Evolutionary conservation across 2,888 invertebrate species (phyloP), one percentile per base, ranked within the genome.

Genomic region (Tenthredo distinguenda): DNA sequence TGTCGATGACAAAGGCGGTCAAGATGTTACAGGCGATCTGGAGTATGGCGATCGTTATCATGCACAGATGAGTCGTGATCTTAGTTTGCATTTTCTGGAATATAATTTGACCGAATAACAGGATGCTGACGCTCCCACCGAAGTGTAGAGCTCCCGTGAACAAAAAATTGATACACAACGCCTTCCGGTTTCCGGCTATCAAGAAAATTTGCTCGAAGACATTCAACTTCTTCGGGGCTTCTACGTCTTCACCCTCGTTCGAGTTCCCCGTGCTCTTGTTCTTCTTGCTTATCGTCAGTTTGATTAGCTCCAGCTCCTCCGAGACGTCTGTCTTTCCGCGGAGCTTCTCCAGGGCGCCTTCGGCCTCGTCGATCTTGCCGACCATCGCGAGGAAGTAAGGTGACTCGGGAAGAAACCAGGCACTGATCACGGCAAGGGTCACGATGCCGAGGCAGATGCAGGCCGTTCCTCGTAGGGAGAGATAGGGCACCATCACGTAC

Each of bases 321-420:
- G 94, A 94, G 88, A 96, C 95, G 85, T 94, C 93, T 6, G 91
- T 89, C 81, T 92, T 91, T 1, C 94, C 94, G 5, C 95, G 91
- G 0, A 95, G 89, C 90, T 93, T 94, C 34, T 92, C 89, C 82
- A 95, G 89, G 0, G 94, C 91, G 40, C 89, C 89, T 31, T 94
- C 90, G 0, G 95, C 95, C 77, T 94, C 94, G 1, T 92, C 89
- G 72, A 90, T 91, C 10, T 90, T 89, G n/a, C 90, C 91, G 31
- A 77, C 87, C 88, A 92, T 90, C 18, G 91, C 86, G 37, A 93
- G 86, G 84, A 90, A 94, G 58, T 94, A 92, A 0, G 95, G 95
- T 0, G 95, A 94, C 87, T 95, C 95, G 0, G 95, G 95, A 90
- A 95, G 93, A 77, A 93, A 93, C 31, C 92, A 89, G 87, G 94